A percentile compares a stretch with the other conserved stretches of the same genome.
These are phyloP conservation scores for Lutraria lutraria DNA, from an alignment of 2,888 invertebrate genomes.

Conservation along the genomic window DNA sequence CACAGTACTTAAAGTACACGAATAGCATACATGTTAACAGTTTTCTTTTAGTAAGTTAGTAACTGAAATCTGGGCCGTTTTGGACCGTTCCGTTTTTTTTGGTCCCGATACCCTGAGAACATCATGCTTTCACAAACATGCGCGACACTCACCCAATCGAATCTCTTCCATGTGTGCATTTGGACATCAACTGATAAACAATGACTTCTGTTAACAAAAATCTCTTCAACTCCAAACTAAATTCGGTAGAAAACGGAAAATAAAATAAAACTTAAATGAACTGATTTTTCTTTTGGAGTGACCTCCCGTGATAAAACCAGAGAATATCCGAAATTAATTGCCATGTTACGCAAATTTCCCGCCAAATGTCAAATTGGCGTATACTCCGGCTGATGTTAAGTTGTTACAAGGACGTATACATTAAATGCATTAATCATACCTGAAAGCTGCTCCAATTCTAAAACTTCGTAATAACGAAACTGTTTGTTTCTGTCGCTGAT, in stretches of 20 bases:
- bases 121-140: not conserved
- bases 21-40: too few species aligned
- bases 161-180: not conserved
- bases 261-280: not conserved
- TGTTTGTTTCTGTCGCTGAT: constrained; percentile 19
- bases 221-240: not conserved
- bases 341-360: constrained; percentile 28
- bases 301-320: not conserved
- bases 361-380: constrained; percentile 24
- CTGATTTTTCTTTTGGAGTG: not conserved
- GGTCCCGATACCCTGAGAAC: too few species aligned
- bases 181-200: not conserved
- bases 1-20: too few species aligned
- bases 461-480: constrained; percentile 23
- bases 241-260: not conserved
- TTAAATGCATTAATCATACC: not conserved
- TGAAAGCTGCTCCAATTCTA: not conserved
- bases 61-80: too few species aligned
- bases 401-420: too few species aligned
- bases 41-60: too few species aligned
- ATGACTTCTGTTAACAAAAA: not conserved
- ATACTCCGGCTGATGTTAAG: not conserved
- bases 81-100: too few species aligned
- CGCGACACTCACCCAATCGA: not conserved
- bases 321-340: not conserved